Base-by-base conservation (phyloP, 2,888 invertebrate species). In the Girardia tigrina region DNA sequence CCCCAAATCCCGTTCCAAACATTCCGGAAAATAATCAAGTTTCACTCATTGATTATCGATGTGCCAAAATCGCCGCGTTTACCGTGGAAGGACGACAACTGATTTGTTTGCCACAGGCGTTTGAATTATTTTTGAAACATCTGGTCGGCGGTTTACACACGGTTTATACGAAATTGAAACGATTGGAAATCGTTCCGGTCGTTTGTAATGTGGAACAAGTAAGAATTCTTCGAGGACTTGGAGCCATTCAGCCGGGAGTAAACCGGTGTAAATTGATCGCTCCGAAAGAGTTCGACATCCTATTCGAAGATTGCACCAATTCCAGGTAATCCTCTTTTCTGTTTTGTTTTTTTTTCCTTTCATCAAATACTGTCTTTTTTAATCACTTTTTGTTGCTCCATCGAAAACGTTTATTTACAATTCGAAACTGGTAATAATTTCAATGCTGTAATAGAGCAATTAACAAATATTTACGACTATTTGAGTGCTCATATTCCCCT, bases 131-230 rank as follows among this genome's bases (percentile, higher is more conserved):
- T 86, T 88, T 98, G 78, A 98, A 98, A 86, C 94, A 97, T 85
- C 88, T 98, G 82, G 98, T 98, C 79, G 97, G 98, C 79, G 98
- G 98, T 75, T 88, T 98, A 84, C 98, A 98, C 87, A 98, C 98
- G 78, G 97, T 98, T 83, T 98, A 98, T 86, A 98, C 98, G 75
- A 98, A 98, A 86, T 88, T 98, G 82, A 98, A 97, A 88, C 89
- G 98, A 81, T 89, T 98, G 85, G 95, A 97, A 88, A 97, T 98
- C 87, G 92, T 93, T 84, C 95, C 95, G 80, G 88, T 97, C 82
- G 95, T 98, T 83, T 98, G 98, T 88, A 98, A 98, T 87, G 98
- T 98, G 84, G 98, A 98, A 86, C 94, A 97, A 88, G 97, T 98
- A 84, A 89, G 98, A 83, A 95, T 98, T 83, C 88, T 98, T 82